Evolutionary conservation across 1,140 invertebrate species (phyloP), one percentile per base, ranked within the genome.

Genomic region (Drosophila orena): DNA sequence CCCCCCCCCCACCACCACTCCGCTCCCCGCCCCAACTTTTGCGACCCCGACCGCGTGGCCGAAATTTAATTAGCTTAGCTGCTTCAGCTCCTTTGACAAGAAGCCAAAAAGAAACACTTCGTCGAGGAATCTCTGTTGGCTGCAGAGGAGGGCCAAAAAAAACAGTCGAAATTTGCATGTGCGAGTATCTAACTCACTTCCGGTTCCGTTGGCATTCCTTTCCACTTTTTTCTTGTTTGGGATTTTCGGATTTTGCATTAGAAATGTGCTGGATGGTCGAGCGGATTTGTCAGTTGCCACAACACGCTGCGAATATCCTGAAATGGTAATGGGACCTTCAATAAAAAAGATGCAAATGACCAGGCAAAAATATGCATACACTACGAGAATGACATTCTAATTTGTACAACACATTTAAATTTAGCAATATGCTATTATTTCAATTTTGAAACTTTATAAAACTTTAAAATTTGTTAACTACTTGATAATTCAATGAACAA

Each of bases 21-120:
- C n/a, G n/a, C n/a, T n/a, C n/a, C n/a, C n/a, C n/a, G n/a, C n/a
- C n/a, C n/a, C n/a, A n/a, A n/a, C n/a, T n/a, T 24, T 34, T 8
- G 30, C 37, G 37, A 38, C 64, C 64, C 46, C 58, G n/a, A 71
- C 71, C 44, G 44, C 58, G 83, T 81, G 78, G 83, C 65, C 75
- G 74, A 81, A 86, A 75, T 86, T 86, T 88, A 86, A 86, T 86
- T 86, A 85, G 81, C 81, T 85, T 86, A 88, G 83, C 68, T 78
- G 69, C 66, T 59, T 64, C 55, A 79, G 65, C 55, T 71, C 75
- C 78, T 86, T 86, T 86, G 83, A 81, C 83, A 78, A 72, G 72
- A 70, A 49, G 65, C 64, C 68, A 70, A 70, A 70, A 70, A 70
- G 50, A 69, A 68, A 47, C 66, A 69, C 38, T 68, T 69, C 47